Evolutionary conservation across 2,888 invertebrate species (phyloP).

Genomic region (Micropterix aruncella): DNA sequence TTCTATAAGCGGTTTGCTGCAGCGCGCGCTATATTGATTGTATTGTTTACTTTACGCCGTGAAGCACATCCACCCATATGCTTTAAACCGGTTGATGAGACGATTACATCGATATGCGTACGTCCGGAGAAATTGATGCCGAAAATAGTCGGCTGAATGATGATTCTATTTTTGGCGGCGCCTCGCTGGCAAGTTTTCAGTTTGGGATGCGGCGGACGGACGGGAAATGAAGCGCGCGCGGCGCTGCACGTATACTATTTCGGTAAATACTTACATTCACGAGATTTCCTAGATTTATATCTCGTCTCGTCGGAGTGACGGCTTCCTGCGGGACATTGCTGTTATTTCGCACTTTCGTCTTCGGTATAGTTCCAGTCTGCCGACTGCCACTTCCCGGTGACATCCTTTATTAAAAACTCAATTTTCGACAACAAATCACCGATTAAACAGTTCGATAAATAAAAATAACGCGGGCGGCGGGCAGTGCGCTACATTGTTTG

Average conservation of each 20-base stretch:
- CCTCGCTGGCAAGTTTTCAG: neutral
- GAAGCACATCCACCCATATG: constrained; percentile 33
- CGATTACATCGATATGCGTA: neutral
- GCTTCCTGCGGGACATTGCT: constrained; percentile 45
- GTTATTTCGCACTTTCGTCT: constrained; percentile 44
- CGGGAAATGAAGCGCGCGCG: neutral
- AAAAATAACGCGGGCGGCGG: too few species aligned
- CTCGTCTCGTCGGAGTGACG: constrained; percentile 44
- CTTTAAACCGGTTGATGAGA: constrained; percentile 10
- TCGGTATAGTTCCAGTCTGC: constrained; percentile 54
- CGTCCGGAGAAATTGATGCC: too few species aligned
- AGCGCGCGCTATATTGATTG: too few species aligned
- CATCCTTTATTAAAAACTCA: constrained; percentile 23
- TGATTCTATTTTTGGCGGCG: neutral
- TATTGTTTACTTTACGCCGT: neutral
- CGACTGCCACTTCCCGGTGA: constrained; percentile 37
- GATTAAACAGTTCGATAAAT: too few species aligned
- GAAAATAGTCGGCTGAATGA: neutral
- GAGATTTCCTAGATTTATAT: constrained; percentile 35
- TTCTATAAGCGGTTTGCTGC: too few species aligned
- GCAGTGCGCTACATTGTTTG: neutral
- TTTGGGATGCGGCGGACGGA: neutral
- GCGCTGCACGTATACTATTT: neutral
- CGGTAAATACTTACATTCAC: constrained; percentile 24
- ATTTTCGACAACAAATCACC: neutral